Base-by-base conservation (phyloP, 2,797 vertebrate species). In the Microchirus variegatus region DNA sequence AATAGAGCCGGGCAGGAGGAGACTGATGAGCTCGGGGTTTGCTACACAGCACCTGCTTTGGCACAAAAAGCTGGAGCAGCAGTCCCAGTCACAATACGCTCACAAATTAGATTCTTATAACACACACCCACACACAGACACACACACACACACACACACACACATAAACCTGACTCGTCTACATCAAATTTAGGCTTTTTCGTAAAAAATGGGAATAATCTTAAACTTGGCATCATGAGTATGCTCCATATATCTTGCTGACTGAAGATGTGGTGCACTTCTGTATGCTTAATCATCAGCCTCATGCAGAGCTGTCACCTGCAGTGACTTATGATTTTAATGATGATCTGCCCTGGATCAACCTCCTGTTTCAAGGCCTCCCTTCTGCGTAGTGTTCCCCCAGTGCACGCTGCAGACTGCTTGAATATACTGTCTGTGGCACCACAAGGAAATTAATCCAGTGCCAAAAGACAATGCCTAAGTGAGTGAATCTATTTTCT, bases 11-110 rank as follows among this genome's bases (percentile, higher is more conserved):
- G 67, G 81, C 67, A 69, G 63, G 67, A 81, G 70, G 83, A 73
- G 76, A 70, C 73, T 78, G 81, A 85, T 78, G 77, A 84, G 78
- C 82, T 78, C 65, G 65, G 80, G 76, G 75, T 81, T 80, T 77
- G 67, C 80, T 66, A 57, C 85, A 64, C 75, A 78, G 73, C 75
- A 78, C 75, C 80, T 80, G 78, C 69, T 77, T 59, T 78, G 80
- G 80, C 74, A 73, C 46, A 73, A 12, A 37, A 55, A 77, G 63
- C 69, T 42, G 52, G 16, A 74, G 55, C 70, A 66, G 70, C 53
- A 66, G 70, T 61, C 52, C 59, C 64, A 1, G 10, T 67, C 70
- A 68, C 74, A 75, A 75, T 62, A 64, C 37, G 10, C 58, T 57
- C 53, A 0, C 57, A 75, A 57, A 83, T 69, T 43, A 77, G 53